phyloP scores from a whole-genome alignment of 2,797 vertebrate species.

The Ctenopoma multispine region DNA sequence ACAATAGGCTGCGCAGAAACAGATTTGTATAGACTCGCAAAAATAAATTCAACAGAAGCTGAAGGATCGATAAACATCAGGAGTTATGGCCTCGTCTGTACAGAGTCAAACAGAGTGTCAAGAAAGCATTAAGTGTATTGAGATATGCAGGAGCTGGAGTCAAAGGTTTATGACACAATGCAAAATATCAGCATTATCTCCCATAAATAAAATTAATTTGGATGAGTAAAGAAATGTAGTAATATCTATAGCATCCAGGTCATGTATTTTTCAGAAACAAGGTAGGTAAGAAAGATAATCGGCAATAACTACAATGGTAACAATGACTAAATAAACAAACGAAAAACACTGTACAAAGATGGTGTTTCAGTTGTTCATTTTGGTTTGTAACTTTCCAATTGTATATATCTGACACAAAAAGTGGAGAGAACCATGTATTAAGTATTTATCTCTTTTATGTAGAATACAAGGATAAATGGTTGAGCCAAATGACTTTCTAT shows the following conservation, averaged over 20 bases:
- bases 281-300: neutral
- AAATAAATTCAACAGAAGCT: conserved; percentile 76
- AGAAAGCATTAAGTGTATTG: conserved; percentile 50
- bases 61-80: conserved; percentile 78
- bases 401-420: neutral
- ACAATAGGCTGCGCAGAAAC: conserved; percentile 77
- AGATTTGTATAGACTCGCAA: conserved; percentile 79
- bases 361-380: neutral
- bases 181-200: conserved; percentile 27
- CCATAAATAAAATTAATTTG: conserved; percentile 1
- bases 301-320: neutral
- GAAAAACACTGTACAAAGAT: neutral
- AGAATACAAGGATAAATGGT: neutral
- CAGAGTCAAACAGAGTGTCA: conserved; percentile 58
- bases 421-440: neutral
- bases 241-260: neutral
- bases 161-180: conserved; percentile 18
- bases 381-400: neutral
- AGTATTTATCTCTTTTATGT: neutral
- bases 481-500: neutral
- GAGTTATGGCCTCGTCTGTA: conserved; percentile 61
- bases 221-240: neutral
- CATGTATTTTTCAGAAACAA: neutral
- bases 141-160: conserved; percentile 49
- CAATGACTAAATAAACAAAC: neutral